Evolutionary conservation across 2,113 vertebrate species (phyloP).

Genomic region (Silurus asotus): DNA sequence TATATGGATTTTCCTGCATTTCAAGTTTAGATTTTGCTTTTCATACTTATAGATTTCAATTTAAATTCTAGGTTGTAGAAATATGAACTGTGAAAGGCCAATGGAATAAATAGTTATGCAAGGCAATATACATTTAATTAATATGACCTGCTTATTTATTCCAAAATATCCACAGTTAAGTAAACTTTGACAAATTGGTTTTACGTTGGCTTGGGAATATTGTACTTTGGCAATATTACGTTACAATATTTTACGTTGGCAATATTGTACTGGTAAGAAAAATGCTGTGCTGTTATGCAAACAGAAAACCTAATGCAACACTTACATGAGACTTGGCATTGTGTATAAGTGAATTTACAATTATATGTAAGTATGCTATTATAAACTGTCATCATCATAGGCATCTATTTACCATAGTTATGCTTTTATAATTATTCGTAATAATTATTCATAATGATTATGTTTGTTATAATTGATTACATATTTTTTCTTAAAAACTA

Average conservation of each 20-base stretch:
- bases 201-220: no score
- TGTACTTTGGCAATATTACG: no score
- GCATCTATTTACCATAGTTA: neutral
- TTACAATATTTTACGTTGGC: no score
- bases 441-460: no score
- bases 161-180: neutral
- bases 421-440: no score
- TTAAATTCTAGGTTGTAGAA: neutral
- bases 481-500: conserved; percentile 12
- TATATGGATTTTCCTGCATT: neutral
- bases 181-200: neutral
- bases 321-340: no score
- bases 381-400: neutral
- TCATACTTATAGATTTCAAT: neutral
- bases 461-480: conserved; percentile 7
- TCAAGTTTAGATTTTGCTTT: neutral
- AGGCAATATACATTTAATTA: neutral
- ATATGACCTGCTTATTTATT: neutral
- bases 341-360: no score
- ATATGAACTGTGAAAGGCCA: neutral
- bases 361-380: no score
- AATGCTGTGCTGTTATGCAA: neutral
- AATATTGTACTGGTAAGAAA: neutral
- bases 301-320: no score
- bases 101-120: neutral